Evolutionary conservation across 2,888 invertebrate genomes (phyloP).

Genomic region (Philaethria dido): DNA sequence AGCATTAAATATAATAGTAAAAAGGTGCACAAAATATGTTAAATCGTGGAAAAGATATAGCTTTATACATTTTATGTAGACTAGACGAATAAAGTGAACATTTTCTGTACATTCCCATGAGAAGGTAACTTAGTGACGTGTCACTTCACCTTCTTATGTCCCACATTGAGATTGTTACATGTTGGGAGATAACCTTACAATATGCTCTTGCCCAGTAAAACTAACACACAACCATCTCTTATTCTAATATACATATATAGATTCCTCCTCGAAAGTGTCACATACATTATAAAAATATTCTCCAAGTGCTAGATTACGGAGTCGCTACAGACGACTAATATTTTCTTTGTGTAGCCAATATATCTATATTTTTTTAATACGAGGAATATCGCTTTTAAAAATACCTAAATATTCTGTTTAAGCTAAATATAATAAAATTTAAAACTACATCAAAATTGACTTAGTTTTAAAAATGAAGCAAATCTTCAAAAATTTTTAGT

Average conservation of each 20-base stretch:
- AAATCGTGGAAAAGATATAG: constrained; percentile 7
- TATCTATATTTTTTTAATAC: background rate
- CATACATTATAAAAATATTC: constrained; percentile 17
- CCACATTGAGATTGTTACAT: no score
- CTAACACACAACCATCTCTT: background rate
- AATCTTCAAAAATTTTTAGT: background rate
- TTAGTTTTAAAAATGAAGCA: constrained; percentile 10
- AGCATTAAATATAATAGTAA: background rate
- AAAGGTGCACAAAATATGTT: constrained; percentile 2
- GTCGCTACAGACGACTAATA: background rate
- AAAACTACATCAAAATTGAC: constrained; percentile 25
- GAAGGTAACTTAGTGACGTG: no score
- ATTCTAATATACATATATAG: background rate
- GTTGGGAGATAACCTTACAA: no score
- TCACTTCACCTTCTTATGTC: no score
- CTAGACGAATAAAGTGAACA: background rate
- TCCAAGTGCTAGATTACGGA: constrained; percentile 1
- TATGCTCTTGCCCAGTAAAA: background rate
- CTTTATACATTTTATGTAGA: background rate
- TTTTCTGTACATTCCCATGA: background rate
- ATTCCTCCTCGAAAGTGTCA: background rate
- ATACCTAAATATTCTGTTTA: constrained; percentile 6
- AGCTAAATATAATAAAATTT: constrained; percentile 19
- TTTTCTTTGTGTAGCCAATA: background rate
- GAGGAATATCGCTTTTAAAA: constrained; percentile 6